Conservation (phyloP, 2,113 vertebrate species). For the Hiodon tergisus region DNA sequence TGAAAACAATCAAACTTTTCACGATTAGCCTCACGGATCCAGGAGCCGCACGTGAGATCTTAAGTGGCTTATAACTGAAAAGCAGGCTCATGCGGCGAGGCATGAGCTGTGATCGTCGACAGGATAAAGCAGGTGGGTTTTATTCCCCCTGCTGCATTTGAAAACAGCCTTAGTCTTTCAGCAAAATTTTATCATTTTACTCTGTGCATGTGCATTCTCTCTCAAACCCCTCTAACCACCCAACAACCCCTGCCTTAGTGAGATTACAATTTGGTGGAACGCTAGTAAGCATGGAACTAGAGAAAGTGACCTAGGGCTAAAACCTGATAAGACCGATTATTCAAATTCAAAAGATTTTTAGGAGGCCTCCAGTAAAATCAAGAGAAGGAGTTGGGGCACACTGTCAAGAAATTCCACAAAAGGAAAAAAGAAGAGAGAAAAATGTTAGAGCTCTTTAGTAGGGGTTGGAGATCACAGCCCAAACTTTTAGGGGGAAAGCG, state of each 20-base stretch:
- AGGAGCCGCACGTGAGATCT: not conserved
- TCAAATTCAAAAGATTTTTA: too few relatives aligned
- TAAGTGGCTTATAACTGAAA: constrained; percentile 14
- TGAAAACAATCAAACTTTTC: not conserved
- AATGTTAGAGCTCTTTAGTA: constrained; percentile 25
- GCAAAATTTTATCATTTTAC: too few relatives aligned
- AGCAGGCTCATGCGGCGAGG: constrained; percentile 17
- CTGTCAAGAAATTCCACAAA: not conserved
- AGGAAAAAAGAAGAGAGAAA: not conserved
- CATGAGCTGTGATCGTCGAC: not conserved
- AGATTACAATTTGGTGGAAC: not conserved
- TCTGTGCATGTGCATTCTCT: too few relatives aligned
- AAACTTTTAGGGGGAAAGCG: constrained; percentile 45
- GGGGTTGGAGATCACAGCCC: not conserved
- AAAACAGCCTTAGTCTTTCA: not conserved
- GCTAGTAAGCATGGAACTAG: not conserved
- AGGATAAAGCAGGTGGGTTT: not conserved
- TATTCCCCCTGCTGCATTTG: not conserved
- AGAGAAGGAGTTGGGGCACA: not conserved
- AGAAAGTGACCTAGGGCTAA: not conserved
- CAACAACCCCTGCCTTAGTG: not conserved
- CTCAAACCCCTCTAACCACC: not conserved
- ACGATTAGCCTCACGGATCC: not conserved
- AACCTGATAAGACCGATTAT: too few relatives aligned
- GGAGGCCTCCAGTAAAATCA: too few relatives aligned